Evolutionary conservation across 2,797 vertebrate genomes (phyloP).

Genomic region (Orientallactaga sibirica): DNA sequence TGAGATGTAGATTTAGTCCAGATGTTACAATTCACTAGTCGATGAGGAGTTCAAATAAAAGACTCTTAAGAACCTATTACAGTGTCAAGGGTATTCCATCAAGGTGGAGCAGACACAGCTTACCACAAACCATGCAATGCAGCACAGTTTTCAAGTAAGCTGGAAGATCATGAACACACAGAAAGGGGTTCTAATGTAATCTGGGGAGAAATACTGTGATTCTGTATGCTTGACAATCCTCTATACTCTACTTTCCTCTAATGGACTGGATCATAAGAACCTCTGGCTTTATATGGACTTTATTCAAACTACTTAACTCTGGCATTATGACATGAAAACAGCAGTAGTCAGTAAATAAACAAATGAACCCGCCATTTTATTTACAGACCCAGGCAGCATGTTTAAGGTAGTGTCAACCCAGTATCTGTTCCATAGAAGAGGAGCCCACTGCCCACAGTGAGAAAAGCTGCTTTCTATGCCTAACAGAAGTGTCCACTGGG

Average conservation of each 20-base stretch:
- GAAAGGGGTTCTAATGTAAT: slow-evolving; percentile 17
- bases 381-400: slow-evolving; percentile 7
- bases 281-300: slow-evolving; percentile 46
- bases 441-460: not conserved
- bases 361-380: not conserved
- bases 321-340: not conserved
- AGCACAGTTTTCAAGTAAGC: slow-evolving; percentile 31
- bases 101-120: not conserved
- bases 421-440: not conserved
- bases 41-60: slow-evolving; percentile 23
- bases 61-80: not conserved
- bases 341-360: not conserved
- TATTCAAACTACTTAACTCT: slow-evolving; percentile 9
- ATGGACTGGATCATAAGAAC: not conserved
- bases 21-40: not conserved
- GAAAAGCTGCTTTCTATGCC: slow-evolving; percentile 31
- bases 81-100: not conserved
- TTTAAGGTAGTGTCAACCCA: not conserved
- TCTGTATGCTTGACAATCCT: slow-evolving; percentile 4
- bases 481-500: not conserved
- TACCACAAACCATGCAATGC: not conserved
- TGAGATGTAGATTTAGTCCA: not conserved
- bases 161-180: slow-evolving; percentile 33
- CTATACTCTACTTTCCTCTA: slow-evolving; percentile 2
- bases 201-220: slow-evolving; percentile 44